These are phyloP conservation scores for Promerops cafer DNA, from an alignment of 2,113 vertebrate species.

Conservation along the genomic window DNA sequence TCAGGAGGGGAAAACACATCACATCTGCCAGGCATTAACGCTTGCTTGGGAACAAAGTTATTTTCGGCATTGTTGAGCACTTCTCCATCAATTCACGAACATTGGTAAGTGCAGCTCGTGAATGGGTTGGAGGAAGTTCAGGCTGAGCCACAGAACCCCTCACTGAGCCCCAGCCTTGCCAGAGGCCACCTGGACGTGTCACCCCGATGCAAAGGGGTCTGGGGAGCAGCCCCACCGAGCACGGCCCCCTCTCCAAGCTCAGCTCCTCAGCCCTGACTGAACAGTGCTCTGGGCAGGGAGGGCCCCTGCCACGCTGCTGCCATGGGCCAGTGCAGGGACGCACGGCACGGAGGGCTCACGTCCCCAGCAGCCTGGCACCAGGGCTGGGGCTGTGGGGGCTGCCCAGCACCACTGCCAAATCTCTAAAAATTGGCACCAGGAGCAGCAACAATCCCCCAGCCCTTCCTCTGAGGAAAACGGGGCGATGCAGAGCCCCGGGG, in stretches of 20 bases:
- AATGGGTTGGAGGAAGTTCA: neutral
- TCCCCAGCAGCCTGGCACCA: neutral
- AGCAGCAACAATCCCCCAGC: neutral
- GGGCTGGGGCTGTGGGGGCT: neutral
- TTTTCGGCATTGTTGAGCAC: neutral
- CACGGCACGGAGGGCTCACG: rapidly evolving
- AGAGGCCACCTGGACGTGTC: neutral
- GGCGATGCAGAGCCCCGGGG: neutral
- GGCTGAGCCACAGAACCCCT: neutral
- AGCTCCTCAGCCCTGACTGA: rapidly evolving
- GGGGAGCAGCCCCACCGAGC: rapidly evolving
- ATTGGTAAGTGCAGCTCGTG: neutral
- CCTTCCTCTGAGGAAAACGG: neutral
- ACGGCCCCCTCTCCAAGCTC: neutral
- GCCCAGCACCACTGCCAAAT: neutral
- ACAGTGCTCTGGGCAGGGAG: neutral
- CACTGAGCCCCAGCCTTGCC: neutral
- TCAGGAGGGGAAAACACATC: neutral
- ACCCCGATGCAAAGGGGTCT: rapidly evolving
- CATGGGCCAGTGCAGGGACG: neutral
- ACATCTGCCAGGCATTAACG: neutral
- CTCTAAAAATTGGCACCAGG: neutral
- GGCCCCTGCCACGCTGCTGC: neutral
- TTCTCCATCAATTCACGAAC: neutral
- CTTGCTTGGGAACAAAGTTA: neutral